phyloP scores from a whole-genome alignment of 53 echinoderm and acorn worm genomes.

The Echinarachnius parma region DNA sequence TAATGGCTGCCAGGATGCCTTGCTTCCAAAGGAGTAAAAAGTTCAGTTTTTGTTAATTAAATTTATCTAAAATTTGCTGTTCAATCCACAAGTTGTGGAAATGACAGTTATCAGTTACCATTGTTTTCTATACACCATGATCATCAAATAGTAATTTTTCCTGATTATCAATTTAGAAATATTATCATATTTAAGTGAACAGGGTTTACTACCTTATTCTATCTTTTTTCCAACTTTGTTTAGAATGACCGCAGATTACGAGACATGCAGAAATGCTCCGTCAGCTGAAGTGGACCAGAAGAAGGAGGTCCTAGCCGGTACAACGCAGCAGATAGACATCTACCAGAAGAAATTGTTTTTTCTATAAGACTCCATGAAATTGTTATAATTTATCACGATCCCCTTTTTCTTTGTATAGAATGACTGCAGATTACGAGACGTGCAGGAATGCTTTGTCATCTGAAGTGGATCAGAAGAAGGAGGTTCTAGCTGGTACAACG shows the following conservation, averaged over 20 bases:
- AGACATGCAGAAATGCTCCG: slow-evolving; percentile 50
- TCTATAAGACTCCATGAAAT: background rate
- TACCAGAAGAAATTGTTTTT: slow-evolving; percentile 55
- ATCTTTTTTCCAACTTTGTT: too few relatives aligned
- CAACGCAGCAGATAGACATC: slow-evolving; percentile 79
- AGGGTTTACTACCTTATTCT: too few relatives aligned
- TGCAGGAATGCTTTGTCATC: slow-evolving; percentile 58
- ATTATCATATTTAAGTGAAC: too few relatives aligned
- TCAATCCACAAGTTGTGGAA: too few relatives aligned
- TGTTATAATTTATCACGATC: background rate
- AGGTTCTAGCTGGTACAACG: slow-evolving; percentile 67
- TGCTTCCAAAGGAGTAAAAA: too few relatives aligned
- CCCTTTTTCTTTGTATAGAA: slow-evolving; percentile 45
- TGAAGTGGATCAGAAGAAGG: slow-evolving; percentile 73
- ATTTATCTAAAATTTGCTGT: too few relatives aligned
- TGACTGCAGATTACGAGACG: slow-evolving; percentile 55
- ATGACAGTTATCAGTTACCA: too few relatives aligned
- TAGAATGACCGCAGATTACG: slow-evolving; percentile 64
- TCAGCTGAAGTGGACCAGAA: slow-evolving; percentile 77
- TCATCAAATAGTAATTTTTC: too few relatives aligned
- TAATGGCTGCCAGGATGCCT: too few relatives aligned
- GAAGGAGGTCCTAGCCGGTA: slow-evolving; percentile 61
- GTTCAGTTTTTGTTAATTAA: too few relatives aligned
- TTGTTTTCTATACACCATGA: too few relatives aligned
- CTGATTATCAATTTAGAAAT: too few relatives aligned